Evolutionary conservation across 2,888 invertebrate genomes (phyloP).

Genomic region (Hyposoter dolosus): DNA sequence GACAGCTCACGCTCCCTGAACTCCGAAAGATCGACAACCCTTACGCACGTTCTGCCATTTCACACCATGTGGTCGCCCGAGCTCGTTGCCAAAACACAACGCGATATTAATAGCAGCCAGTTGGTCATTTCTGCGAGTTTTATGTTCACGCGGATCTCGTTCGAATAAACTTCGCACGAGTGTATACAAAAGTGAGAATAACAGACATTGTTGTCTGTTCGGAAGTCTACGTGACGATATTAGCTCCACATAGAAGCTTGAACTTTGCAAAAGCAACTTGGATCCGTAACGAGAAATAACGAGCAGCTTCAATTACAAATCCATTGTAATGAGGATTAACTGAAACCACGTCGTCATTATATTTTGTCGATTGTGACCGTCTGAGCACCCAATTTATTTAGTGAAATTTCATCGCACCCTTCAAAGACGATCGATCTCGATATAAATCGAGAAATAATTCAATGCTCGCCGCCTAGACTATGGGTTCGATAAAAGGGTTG

Average conservation of each 20-base stretch:
- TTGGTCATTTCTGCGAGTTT: slow-evolving; percentile 5
- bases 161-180: background rate
- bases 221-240: background rate
- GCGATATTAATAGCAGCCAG: slow-evolving; percentile 10
- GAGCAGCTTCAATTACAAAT: background rate
- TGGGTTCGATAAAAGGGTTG: slow-evolving; percentile 1
- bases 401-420: slow-evolving; percentile 5
- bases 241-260: background rate
- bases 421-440: slow-evolving; percentile 57
- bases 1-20: slow-evolving; percentile 25
- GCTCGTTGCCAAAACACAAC: slow-evolving; percentile 1
- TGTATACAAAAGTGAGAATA: background rate
- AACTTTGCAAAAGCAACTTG: background rate
- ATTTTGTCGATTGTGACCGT: background rate
- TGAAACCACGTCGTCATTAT: background rate
- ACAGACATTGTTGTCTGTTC: background rate
- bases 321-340: background rate
- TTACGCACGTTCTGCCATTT: slow-evolving; percentile 18
- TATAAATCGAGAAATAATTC: slow-evolving; percentile 60
- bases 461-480: slow-evolving; percentile 1
- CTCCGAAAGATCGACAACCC: slow-evolving; percentile 29
- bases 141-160: background rate
- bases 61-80: background rate
- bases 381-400: background rate
- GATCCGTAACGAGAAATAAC: too few species aligned